A percentile compares a stretch with the other conserved stretches of the same genome.
phyloP scores from a whole-genome alignment of 2,888 invertebrate species.

The Hemithea aestivaria region DNA sequence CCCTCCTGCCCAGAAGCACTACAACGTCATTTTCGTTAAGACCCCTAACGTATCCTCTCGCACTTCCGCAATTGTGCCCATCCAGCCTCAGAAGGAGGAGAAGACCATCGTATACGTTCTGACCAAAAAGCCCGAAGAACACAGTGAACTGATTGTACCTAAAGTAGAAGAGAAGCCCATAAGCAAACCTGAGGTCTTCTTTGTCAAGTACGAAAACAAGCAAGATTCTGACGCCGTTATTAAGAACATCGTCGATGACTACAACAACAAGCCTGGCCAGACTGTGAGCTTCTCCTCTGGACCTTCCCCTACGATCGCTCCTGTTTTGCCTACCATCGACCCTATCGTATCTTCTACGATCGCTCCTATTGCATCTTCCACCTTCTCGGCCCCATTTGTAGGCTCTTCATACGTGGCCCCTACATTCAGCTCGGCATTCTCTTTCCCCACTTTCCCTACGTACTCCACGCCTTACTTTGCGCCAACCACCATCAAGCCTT shows the following conservation, averaged over 20 bases:
- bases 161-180: constrained; percentile 84
- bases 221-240: constrained; percentile 67
- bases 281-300: constrained; percentile 22
- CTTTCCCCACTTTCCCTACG: no score
- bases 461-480: no score
- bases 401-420: no score
- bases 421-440: no score
- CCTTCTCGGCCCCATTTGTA: no score
- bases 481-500: no score
- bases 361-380: no score
- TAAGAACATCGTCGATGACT: constrained; percentile 66
- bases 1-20: constrained; percentile 85
- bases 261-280: constrained; percentile 41
- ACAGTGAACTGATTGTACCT: constrained; percentile 82
- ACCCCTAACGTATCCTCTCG: constrained; percentile 81
- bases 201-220: constrained; percentile 87
- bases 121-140: constrained; percentile 86
- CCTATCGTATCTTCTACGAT: no score
- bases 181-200: constrained; percentile 87
- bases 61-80: constrained; percentile 82
- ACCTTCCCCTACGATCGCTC: no score
- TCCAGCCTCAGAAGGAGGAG: constrained; percentile 84
- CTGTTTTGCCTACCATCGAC: no score
- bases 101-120: constrained; percentile 88
- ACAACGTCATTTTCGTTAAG: constrained; percentile 90